Evolutionary conservation across 2,113 vertebrate species (phyloP).

Genomic region (Otus sunia): DNA sequence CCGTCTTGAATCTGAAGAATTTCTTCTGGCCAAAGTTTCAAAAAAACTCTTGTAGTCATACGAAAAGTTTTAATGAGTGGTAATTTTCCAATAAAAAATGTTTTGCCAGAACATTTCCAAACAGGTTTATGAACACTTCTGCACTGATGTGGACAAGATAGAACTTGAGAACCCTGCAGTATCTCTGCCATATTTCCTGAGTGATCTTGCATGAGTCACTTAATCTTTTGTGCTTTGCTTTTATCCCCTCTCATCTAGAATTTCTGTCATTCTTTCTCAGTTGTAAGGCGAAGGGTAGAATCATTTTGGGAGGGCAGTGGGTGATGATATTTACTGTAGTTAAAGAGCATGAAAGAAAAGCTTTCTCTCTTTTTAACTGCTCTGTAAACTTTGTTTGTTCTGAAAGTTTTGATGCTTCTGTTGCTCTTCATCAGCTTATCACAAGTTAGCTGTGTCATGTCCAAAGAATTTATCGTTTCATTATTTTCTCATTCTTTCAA

Average conservation of each 20-base stretch:
- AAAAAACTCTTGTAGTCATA: not conserved
- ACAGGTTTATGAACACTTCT: not conserved
- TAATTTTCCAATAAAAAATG: not conserved
- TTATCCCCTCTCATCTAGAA: not conserved
- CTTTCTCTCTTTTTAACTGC: not conserved
- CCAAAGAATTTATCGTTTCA: constrained; percentile 45
- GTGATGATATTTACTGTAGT: not conserved
- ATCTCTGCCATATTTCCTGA: not conserved
- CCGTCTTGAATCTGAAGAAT: not conserved
- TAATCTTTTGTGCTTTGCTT: not conserved
- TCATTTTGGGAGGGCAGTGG: not conserved
- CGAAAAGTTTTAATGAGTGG: not conserved
- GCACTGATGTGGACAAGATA: not conserved
- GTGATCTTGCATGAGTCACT: not conserved
- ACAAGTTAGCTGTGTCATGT: not conserved
- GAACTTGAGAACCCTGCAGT: not conserved
- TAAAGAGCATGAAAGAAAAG: not conserved
- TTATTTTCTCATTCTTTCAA: constrained; percentile 41
- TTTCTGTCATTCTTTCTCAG: not conserved
- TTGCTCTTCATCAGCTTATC: constrained; percentile 10
- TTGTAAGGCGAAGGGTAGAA: not conserved
- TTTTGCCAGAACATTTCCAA: not conserved
- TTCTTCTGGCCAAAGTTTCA: not conserved
- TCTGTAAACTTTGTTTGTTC: not conserved
- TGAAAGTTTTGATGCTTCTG: not conserved